A percentile compares a stretch with the other conserved stretches of the same genome.
Evolutionary conservation across 2,797 vertebrate species (phyloP).

Genomic region (Sebastes matsubarae): DNA sequence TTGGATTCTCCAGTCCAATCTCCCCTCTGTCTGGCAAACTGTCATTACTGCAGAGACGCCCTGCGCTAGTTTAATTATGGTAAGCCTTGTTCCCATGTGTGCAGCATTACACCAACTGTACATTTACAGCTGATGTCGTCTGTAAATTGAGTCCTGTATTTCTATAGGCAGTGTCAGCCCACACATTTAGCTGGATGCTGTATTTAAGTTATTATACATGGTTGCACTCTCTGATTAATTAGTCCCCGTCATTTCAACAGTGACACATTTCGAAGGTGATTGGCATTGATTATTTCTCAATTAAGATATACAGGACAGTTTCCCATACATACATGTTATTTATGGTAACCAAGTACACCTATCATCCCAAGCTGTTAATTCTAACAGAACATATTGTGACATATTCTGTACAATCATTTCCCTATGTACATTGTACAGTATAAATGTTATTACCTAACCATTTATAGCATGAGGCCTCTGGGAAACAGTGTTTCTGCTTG

Average conservation of each 20-base stretch:
- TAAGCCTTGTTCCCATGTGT: conserved; percentile 50
- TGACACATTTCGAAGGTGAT: conserved; percentile 36
- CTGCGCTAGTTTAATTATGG: conserved; percentile 44
- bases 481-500: not conserved
- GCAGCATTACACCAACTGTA: conserved; percentile 44
- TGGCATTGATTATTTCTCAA: conserved; percentile 34
- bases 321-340: conserved; percentile 29
- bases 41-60: conserved; percentile 23
- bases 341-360: conserved; percentile 15
- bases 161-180: conserved; percentile 63
- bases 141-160: conserved; percentile 61
- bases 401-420: conserved; percentile 3
- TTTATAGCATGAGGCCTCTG: not conserved
- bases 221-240: conserved; percentile 15
- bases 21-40: conserved; percentile 29
- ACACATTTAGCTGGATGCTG: conserved; percentile 40
- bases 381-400: conserved; percentile 1
- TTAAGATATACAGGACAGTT: conserved; percentile 13
- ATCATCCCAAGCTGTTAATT: conserved; percentile 9
- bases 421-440: conserved; percentile 32
- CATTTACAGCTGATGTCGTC: conserved; percentile 38
- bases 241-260: conserved; percentile 12
- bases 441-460: conserved; percentile 11
- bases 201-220: conserved; percentile 44
- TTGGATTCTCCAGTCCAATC: conserved; percentile 17